Evolutionary conservation across 2,888 invertebrate genomes (phyloP).

Genomic region (Gnatocerus cornutus): DNA sequence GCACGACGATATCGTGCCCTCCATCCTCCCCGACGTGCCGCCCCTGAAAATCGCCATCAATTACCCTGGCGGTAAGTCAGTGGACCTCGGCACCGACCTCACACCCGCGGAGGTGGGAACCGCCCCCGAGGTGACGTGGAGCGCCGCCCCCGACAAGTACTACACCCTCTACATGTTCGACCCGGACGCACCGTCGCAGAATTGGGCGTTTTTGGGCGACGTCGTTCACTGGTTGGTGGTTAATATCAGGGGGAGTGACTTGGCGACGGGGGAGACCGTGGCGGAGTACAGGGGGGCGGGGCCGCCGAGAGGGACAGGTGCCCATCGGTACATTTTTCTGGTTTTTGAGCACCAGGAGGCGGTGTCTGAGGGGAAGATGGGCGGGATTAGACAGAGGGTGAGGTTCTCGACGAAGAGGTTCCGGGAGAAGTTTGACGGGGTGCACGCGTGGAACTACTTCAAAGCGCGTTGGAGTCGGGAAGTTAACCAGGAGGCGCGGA

Average conservation of each 20-base stretch:
- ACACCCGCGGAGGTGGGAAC: conserved; percentile 82
- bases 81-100: conserved; percentile 78
- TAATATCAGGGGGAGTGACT: conserved; percentile 80
- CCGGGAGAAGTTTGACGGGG: conserved; percentile 52
- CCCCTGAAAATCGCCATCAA: conserved; percentile 17
- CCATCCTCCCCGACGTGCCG: conserved; percentile 13
- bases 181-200: conserved; percentile 42
- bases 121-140: conserved; percentile 79
- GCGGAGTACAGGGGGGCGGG: conserved; percentile 79
- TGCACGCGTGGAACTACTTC: conserved; percentile 55
- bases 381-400: conserved; percentile 42
- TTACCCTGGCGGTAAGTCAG: conserved; percentile 59
- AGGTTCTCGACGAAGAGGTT: conserved; percentile 54
- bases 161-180: conserved; percentile 77
- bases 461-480: conserved; percentile 9
- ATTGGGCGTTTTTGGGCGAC: conserved; percentile 70
- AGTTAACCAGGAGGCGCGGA: neutral
- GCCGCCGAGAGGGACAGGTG: conserved; percentile 80
- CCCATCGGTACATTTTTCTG: conserved; percentile 81
- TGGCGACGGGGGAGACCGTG: conserved; percentile 78
- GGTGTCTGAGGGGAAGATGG: conserved; percentile 63
- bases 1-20: conserved; percentile 21
- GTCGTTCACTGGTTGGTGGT: conserved; percentile 86
- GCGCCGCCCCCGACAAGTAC: conserved; percentile 72
- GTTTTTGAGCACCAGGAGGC: conserved; percentile 72